Evolutionary conservation across 1,140 invertebrate genomes (phyloP).

Genomic region (Drosophila tropicalis): DNA sequence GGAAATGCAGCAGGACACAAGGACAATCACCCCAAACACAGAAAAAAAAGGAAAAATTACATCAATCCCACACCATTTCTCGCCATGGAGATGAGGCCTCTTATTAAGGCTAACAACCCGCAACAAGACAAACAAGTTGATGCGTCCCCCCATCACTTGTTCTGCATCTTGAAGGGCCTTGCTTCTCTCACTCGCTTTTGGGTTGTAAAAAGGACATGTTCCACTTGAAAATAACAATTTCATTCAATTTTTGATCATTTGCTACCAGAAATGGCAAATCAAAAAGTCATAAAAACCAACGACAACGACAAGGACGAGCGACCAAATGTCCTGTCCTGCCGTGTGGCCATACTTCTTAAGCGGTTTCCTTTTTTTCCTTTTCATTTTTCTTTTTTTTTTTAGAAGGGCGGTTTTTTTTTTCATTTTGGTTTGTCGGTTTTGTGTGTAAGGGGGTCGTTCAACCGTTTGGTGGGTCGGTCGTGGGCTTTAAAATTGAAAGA

Average conservation of each 20-base stretch:
- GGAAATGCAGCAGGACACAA: constrained; percentile 4
- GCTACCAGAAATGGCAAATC: constrained; percentile 81
- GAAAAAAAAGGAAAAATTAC: no score
- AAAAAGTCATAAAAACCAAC: constrained; percentile 78
- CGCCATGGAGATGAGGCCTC: constrained; percentile 46
- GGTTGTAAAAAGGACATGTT: constrained; percentile 73
- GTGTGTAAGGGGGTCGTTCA: constrained; percentile 32
- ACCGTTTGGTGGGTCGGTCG: constrained; percentile 26
- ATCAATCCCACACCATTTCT: constrained; percentile 15
- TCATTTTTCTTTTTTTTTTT: background rate
- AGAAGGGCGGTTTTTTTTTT: constrained; percentile 4
- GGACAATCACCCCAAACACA: background rate
- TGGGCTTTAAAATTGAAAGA: constrained; percentile 74
- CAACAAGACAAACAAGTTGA: constrained; percentile 62
- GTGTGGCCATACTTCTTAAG: constrained; percentile 59
- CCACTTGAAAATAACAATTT: constrained; percentile 82
- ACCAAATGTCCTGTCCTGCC: constrained; percentile 53
- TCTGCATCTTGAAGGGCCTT: no score
- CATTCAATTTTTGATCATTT: constrained; percentile 82
- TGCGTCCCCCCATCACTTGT: background rate
- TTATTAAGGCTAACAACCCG: constrained; percentile 79
- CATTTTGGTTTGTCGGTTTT: background rate
- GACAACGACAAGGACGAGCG: constrained; percentile 32
- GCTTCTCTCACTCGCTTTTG: constrained; percentile 29
- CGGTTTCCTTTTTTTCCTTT: constrained; percentile 44